Percentiles rank a stretch among this genome's conserved stretches.
phyloP scores from a whole-genome alignment of 2,888 invertebrate species.

The Hypsopygia costalis region DNA sequence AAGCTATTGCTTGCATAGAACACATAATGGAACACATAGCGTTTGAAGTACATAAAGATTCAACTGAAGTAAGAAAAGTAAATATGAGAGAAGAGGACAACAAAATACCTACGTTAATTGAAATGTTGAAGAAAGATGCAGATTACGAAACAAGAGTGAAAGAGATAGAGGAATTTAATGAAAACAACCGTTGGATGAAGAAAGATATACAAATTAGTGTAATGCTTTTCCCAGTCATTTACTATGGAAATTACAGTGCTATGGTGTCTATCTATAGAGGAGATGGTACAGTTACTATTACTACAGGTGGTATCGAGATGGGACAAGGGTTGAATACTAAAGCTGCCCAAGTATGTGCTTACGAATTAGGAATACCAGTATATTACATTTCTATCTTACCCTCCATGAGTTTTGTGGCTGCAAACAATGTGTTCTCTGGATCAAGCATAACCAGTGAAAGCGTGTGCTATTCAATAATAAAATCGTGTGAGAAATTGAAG shows the following conservation, averaged over 20 bases:
- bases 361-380: conserved; percentile 84
- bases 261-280: conserved; percentile 84
- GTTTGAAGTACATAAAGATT: conserved; percentile 74
- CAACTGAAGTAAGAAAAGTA: conserved; percentile 74
- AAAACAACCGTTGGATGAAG: conserved; percentile 88
- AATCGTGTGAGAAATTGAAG: conserved; percentile 81
- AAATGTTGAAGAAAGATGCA: conserved; percentile 69
- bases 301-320: conserved; percentile 86
- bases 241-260: conserved; percentile 79
- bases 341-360: conserved; percentile 87
- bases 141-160: conserved; percentile 76
- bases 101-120: conserved; percentile 74
- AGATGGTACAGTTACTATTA: conserved; percentile 85
- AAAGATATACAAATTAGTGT: conserved; percentile 83
- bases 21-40: conserved; percentile 86
- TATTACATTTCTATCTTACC: conserved; percentile 82
- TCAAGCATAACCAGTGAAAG: conserved; percentile 85
- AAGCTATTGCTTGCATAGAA: conserved; percentile 82
- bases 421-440: conserved; percentile 83
- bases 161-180: conserved; percentile 79
- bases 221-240: conserved; percentile 82
- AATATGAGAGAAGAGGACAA: conserved; percentile 76
- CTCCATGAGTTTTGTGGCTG: conserved; percentile 75
- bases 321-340: conserved; percentile 92
- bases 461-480: conserved; percentile 75